Evolutionary conservation across 2,113 vertebrate genomes (phyloP), one percentile per base, ranked within the genome.

Genomic region (Neopipo cinnamomea): DNA sequence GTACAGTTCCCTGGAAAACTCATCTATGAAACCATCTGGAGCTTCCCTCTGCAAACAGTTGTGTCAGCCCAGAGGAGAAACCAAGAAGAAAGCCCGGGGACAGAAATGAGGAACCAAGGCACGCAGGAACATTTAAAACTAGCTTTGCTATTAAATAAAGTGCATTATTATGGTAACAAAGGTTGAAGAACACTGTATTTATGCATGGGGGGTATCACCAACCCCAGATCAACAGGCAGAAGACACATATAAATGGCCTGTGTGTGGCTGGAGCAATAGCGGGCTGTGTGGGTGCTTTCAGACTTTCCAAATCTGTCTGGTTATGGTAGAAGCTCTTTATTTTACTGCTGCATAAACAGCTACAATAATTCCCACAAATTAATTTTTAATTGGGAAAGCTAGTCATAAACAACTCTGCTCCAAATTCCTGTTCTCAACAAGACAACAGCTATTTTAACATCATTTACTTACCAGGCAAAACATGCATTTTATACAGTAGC

Each of bases 401-500:
- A 88, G 47, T 47, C 56, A 63, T 46, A 87, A 93, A 71, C 39
- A 96, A 61, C 42, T 80, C 42, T 65, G 65, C 47, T 94, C 61
- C 55, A 53, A 75, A 79, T 65, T 73, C 65, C 53, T 50, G 12
- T 23, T 91, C 76, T 91, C 44, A 77, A 25, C n/a, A 41, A 68
- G 82, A 71, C 3, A 14, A 67, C 7, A 81, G 33, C 22, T 75
- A 78, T 61, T 91, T 72, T 65, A 84, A 49, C 13, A 70, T 24
- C 2, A 75, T 44, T 73, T 72, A 97, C 98, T 98, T 94, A 99
- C 99, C 99, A 46, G 99, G 99, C 85, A 99, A 93, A 65, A 99
- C 98, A 3, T 99, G 99, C 98, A 99, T 99, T 98, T 98, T 99
- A 95, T 99, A 99, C 49, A 99, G 98, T 5, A 99, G 98, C 89